phyloP scores from a whole-genome alignment of 2,888 invertebrate genomes.

The Hartigia nigra region DNA sequence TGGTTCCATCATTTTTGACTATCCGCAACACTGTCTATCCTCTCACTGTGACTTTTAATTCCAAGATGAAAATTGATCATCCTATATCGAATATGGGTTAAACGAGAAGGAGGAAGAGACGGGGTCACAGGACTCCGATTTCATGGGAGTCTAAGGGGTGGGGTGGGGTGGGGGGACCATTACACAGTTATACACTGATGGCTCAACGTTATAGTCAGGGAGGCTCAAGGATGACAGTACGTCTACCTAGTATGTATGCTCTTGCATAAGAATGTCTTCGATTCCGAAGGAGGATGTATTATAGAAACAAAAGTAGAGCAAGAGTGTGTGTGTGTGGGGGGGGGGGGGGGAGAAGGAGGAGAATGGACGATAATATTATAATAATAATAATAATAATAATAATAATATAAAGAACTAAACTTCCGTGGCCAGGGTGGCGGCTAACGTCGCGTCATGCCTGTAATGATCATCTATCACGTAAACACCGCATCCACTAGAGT shows the following conservation, averaged over 20 bases:
- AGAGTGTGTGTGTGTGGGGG: background rate
- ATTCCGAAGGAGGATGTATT: background rate
- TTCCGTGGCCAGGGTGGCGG: slow-evolving; percentile 71
- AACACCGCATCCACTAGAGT: slow-evolving; percentile 68
- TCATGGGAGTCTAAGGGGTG: background rate
- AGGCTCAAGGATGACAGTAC: background rate
- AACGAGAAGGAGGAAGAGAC: background rate
- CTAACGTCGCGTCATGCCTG: slow-evolving; percentile 69
- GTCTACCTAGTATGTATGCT: background rate
- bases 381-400: too few species aligned
- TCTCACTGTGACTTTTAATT: slow-evolving; percentile 6
- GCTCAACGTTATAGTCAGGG: background rate
- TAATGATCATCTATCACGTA: slow-evolving; percentile 84
- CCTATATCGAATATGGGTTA: background rate
- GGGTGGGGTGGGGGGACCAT: background rate
- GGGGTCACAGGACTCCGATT: background rate
- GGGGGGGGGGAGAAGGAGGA: background rate
- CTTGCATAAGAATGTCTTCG: background rate
- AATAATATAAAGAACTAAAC: slow-evolving; percentile 67
- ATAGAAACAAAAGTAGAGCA: background rate
- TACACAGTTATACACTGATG: background rate
- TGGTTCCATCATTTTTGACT: background rate
- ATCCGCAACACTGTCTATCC: slow-evolving; percentile 4
- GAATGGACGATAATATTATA: background rate
- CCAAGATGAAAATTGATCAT: background rate